These are phyloP conservation scores for Macrobrachium rosenbergii DNA, from an alignment of 1,140 invertebrate species.

Conservation along the genomic window DNA sequence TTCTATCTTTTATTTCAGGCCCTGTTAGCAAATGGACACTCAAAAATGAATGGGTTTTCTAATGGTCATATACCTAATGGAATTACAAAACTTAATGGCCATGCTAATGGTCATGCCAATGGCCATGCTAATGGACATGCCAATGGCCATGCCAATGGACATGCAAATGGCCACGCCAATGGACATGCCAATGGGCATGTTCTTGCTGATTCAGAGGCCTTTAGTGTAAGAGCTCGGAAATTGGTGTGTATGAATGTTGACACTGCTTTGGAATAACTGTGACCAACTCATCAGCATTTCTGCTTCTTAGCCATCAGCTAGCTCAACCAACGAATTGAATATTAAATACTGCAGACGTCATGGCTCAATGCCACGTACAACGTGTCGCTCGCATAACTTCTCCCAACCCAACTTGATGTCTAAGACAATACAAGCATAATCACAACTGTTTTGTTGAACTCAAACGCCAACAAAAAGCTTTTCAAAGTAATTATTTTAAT, in stretches of 20 bases:
- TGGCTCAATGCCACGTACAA: conserved; percentile 3
- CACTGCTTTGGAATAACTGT: conserved; percentile 32
- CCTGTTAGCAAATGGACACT: background rate
- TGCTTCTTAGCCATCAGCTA: conserved; percentile 7
- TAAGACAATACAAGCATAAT: conserved; percentile 36
- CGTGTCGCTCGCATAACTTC: conserved; percentile 7
- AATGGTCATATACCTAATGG: conserved; percentile 6
- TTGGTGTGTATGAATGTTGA: conserved; percentile 56
- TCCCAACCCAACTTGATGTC: background rate
- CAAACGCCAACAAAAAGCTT: background rate
- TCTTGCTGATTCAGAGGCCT: conserved; percentile 77
- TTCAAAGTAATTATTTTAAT: background rate
- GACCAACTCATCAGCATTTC: conserved; percentile 20
- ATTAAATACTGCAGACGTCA: background rate
- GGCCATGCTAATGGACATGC: background rate
- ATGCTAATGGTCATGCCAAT: conserved; percentile 26
- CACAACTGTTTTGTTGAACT: background rate
- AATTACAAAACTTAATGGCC: conserved; percentile 66
- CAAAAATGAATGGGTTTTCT: background rate
- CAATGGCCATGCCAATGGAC: conserved; percentile 53
- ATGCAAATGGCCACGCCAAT: conserved; percentile 51
- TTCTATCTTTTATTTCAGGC: background rate
- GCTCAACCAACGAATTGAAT: background rate
- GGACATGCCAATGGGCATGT: conserved; percentile 74
- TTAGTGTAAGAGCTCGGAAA: conserved; percentile 32